Conservation (phyloP, 2,888 invertebrate species). For the Helleia helle region DNA sequence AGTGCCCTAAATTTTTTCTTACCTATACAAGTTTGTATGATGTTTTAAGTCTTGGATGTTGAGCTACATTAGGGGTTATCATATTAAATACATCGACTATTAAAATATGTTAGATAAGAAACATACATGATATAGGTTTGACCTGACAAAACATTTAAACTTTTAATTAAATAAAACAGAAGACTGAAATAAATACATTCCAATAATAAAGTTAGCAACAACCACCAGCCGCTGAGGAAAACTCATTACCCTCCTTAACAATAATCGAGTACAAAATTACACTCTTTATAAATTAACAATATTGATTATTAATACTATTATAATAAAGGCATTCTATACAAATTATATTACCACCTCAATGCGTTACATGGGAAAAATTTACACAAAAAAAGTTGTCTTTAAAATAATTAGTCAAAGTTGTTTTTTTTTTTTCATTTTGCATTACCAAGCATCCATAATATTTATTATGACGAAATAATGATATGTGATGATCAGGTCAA, state of each 20-base stretch:
- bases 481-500: conserved; percentile 39
- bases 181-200: no score
- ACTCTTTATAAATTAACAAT: conserved; percentile 34
- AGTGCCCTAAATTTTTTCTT: no score
- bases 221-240: conserved; percentile 19
- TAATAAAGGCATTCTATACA: conserved; percentile 32
- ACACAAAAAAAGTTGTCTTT: conserved; percentile 9
- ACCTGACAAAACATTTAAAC: no score
- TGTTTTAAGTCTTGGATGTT: no score
- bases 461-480: conserved; percentile 20
- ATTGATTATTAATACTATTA: conserved; percentile 29
- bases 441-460: conserved; percentile 7
- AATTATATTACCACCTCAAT: conserved; percentile 20
- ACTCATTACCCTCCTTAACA: conserved; percentile 23
- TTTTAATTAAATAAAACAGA: no score
- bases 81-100: no score
- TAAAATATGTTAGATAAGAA: no score
- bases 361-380: conserved; percentile 6
- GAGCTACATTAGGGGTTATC: no score
- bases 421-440: conserved; percentile 7
- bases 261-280: conserved; percentile 54
- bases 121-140: no score
- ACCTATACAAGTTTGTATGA: no score
- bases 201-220: no score
- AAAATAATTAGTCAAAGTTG: conserved; percentile 6